These are phyloP conservation scores for Cheilinus undulatus DNA, from an alignment of 2,113 vertebrate species.

Conservation along the genomic window DNA sequence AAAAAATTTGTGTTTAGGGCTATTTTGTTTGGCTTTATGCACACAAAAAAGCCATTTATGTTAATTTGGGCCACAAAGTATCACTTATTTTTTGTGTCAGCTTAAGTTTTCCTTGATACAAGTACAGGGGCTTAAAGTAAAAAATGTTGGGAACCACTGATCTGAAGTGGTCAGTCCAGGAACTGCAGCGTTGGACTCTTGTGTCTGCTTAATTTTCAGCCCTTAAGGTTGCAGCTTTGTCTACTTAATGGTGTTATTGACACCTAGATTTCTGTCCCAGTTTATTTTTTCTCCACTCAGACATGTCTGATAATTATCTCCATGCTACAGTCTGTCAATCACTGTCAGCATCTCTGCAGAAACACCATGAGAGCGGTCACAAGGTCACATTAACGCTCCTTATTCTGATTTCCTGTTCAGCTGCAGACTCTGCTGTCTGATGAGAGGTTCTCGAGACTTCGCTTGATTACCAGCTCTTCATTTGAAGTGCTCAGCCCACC, in stretches of 20 bases:
- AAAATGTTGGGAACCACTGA: too few species aligned
- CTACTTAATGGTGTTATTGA: neutral
- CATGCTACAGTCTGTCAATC: slow-evolving; percentile 27
- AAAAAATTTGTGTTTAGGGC: too few species aligned
- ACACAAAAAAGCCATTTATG: too few species aligned
- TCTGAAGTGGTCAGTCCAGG: neutral
- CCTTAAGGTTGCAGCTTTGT: neutral
- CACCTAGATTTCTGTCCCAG: slow-evolving; percentile 3
- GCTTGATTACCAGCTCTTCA: slow-evolving; percentile 64
- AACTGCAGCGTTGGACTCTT: neutral
- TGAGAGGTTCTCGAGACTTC: slow-evolving; percentile 22
- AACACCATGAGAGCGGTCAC: slow-evolving; percentile 13
- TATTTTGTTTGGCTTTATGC: too few species aligned
- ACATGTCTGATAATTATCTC: slow-evolving; percentile 26
- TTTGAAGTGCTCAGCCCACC: slow-evolving; percentile 44
- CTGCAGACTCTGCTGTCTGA: slow-evolving; percentile 3
- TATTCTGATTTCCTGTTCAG: neutral
- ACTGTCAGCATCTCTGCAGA: slow-evolving; percentile 20
- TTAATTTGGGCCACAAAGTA: too few species aligned
- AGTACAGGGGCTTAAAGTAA: too few species aligned
- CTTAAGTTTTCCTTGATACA: too few species aligned
- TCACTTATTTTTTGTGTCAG: too few species aligned
- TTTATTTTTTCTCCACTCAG: slow-evolving; percentile 17
- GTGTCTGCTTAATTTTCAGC: neutral
- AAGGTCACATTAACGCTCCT: slow-evolving; percentile 8